Evolutionary conservation across 1,140 invertebrate species (phyloP), one percentile per base, ranked within the genome.

Genomic region (Orchestia grillus): DNA sequence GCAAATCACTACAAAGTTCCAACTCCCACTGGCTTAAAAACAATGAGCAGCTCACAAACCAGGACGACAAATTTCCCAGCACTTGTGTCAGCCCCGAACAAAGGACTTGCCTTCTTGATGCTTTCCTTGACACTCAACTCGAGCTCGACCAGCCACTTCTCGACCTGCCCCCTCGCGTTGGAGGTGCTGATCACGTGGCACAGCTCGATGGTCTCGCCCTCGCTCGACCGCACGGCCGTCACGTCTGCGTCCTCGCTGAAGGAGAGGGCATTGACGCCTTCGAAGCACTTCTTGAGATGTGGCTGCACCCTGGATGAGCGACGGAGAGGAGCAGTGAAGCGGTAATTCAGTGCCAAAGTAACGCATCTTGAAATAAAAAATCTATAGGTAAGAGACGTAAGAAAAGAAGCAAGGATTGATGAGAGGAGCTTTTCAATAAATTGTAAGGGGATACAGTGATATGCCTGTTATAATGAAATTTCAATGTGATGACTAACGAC

Each of bases 231-330:
- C 98, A 99, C 99, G 77, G 98, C 98, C 0, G 98, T 99, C 3
- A 99, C 98, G 96, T 99, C 99, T 97, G 99, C 97, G 62, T 97
- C 97, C 96, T 98, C 98, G 0, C 98, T 99, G 97, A 99, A 99
- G 44, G 98, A 98, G 16, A 99, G 97, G 96, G 98, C 98, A 11
- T 98, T 98, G 96, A 99, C 99, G 45, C 99, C 99, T 97, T 99
- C 98, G 97, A 99, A 99, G 97, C 99, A 99, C 97, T 99, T 99
- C 98, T 99, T 99, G 95, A 99, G 97, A 98, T 99, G 99, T n/a
- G 99, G 99, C 97, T 99, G 99, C n/a, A 99, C 99, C 96, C 98
- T 98, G 96, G 90, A 97, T 97, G 43, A 11, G 47, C 44, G 44
- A 36, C 11, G 40, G 45, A 77, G 3, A 6, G 36, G 47, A 44